Conservation (phyloP, 2,797 vertebrate genomes). For the Natrix natrix region DNA sequence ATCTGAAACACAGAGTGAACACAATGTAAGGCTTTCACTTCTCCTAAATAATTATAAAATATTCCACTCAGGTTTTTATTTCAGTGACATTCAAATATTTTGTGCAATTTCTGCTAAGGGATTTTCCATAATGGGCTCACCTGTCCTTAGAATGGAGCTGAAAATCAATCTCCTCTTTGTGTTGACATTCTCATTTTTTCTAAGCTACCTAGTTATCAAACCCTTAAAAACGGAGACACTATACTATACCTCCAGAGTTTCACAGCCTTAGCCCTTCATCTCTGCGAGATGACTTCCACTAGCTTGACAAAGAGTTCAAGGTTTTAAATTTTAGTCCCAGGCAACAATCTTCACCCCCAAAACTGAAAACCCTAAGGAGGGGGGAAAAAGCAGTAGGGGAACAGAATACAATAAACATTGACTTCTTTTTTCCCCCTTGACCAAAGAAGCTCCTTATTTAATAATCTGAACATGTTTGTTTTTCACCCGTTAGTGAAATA, state of each 20-base stretch:
- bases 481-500: not conserved
- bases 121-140: not conserved
- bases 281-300: not conserved
- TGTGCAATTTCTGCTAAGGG: not conserved
- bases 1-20: slow-evolving; percentile 72
- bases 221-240: not conserved
- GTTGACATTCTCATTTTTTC: slow-evolving; percentile 17
- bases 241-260: not conserved
- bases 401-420: not conserved
- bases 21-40: not conserved
- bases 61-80: not conserved
- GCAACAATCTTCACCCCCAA: not conserved
- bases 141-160: not conserved
- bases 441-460: not conserved
- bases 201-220: not conserved
- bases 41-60: not conserved
- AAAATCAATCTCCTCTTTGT: not conserved
- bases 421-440: not conserved
- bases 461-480: not conserved
- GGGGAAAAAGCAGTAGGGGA: not conserved
- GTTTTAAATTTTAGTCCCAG: not conserved
- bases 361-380: too few species aligned
- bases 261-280: not conserved
- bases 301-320: not conserved
- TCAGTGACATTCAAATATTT: not conserved